phyloP scores from a whole-genome alignment of 2,888 invertebrate species.

The Scaeva pyrastri region DNA sequence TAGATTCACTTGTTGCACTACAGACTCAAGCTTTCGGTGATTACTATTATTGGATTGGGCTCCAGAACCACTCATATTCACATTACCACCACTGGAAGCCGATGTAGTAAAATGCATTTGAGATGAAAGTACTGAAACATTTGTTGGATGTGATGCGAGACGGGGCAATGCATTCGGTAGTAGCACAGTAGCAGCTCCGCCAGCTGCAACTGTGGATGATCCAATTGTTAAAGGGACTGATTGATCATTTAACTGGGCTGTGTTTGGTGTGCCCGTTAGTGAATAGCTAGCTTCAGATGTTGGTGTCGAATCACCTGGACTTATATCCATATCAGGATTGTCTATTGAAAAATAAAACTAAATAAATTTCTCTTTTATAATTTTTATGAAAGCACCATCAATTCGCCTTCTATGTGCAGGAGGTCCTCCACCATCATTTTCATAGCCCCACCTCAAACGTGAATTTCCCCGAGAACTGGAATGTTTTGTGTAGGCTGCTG shows the following conservation, averaged over 20 bases:
- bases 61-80: slow-evolving; percentile 80
- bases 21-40: slow-evolving; percentile 64
- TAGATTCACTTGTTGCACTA: slow-evolving; percentile 78
- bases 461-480: slow-evolving; percentile 88
- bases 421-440: slow-evolving; percentile 82
- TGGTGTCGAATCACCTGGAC: slow-evolving; percentile 94
- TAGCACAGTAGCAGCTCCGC: slow-evolving; percentile 79
- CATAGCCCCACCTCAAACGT: slow-evolving; percentile 84
- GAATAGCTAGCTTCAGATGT: slow-evolving; percentile 91
- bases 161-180: slow-evolving; percentile 86
- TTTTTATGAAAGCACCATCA: slow-evolving; percentile 80
- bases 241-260: slow-evolving; percentile 78
- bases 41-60: slow-evolving; percentile 76
- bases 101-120: slow-evolving; percentile 80
- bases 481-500: slow-evolving; percentile 89
- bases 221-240: slow-evolving; percentile 74
- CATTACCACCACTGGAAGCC: slow-evolving; percentile 79
- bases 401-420: slow-evolving; percentile 83
- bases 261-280: slow-evolving; percentile 83
- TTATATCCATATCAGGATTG: slow-evolving; percentile 96
- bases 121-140: slow-evolving; percentile 76
- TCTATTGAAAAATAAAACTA: slow-evolving; percentile 81
- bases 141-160: slow-evolving; percentile 83
- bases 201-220: slow-evolving; percentile 78
- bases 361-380: neutral